These are phyloP conservation scores for Sylvietta virens DNA, from an alignment of 2,113 vertebrate genomes.

Conservation along the genomic window DNA sequence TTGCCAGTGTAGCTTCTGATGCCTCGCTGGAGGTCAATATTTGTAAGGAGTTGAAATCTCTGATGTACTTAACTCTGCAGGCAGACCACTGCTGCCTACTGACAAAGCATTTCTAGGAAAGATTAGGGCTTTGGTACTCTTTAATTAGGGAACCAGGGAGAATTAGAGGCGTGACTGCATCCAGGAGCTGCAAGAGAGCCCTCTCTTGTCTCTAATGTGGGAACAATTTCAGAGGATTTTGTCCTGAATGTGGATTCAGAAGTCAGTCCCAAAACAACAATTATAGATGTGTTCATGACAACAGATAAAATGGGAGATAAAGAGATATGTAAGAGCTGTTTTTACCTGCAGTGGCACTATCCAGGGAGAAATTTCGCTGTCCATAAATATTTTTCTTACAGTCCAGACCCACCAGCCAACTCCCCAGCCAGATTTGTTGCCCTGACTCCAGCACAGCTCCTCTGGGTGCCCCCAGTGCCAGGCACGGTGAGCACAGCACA, in stretches of 20 bases:
- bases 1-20: neutral
- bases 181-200: neutral
- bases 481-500: neutral
- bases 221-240: neutral
- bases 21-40: neutral
- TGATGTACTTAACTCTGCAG: slow-evolving; percentile 6
- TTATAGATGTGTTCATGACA: neutral
- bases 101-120: slow-evolving; percentile 21
- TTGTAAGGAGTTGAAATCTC: neutral
- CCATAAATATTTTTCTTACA: neutral
- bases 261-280: neutral
- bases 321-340: neutral
- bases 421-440: neutral
- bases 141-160: slow-evolving; percentile 31
- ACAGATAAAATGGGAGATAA: neutral
- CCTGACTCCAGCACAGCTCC: neutral
- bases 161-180: neutral
- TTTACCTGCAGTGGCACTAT: neutral
- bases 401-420: neutral
- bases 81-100: neutral
- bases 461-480: neutral
- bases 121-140: neutral
- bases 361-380: neutral
- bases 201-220: neutral
- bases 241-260: neutral